Conservation (phyloP, 2,888 invertebrate genomes). For the Hymenopus coronatus region DNA sequence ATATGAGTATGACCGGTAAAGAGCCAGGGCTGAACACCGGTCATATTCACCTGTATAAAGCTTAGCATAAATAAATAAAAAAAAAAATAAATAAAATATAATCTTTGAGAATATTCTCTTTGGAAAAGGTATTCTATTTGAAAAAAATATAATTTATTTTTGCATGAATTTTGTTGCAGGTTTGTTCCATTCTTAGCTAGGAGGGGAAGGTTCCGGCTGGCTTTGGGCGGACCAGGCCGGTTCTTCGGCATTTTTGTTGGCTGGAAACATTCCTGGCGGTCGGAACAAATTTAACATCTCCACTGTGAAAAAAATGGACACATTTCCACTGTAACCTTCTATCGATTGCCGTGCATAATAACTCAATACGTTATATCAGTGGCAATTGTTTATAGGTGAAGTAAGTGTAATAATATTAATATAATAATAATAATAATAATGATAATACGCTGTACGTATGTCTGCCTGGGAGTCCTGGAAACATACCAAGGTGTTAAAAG, state of each 20-base stretch:
- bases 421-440: slow-evolving; percentile 30
- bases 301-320: slow-evolving; percentile 29
- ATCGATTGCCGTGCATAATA: slow-evolving; percentile 32
- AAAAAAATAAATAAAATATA: too few relatives aligned
- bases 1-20: too few relatives aligned
- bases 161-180: slow-evolving; percentile 16
- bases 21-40: too few relatives aligned
- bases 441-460: slow-evolving; percentile 27
- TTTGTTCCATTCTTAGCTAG: slow-evolving; percentile 36
- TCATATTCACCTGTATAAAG: too few relatives aligned
- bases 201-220: slow-evolving; percentile 32
- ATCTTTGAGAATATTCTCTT: too few relatives aligned
- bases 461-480: slow-evolving; percentile 30
- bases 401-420: slow-evolving; percentile 33
- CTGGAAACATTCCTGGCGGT: slow-evolving; percentile 35
- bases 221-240: slow-evolving; percentile 26
- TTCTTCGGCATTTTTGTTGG: slow-evolving; percentile 22
- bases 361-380: slow-evolving; percentile 33
- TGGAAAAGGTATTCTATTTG: too few relatives aligned
- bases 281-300: slow-evolving; percentile 27
- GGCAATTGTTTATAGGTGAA: slow-evolving; percentile 36
- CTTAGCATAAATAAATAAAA: too few relatives aligned
- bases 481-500: slow-evolving; percentile 26
- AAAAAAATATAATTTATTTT: too few relatives aligned
- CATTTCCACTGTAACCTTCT: slow-evolving; percentile 31